These are phyloP conservation scores for Aselliscus stoliczkanus DNA, from an alignment of 2,797 vertebrate genomes.

Conservation along the genomic window DNA sequence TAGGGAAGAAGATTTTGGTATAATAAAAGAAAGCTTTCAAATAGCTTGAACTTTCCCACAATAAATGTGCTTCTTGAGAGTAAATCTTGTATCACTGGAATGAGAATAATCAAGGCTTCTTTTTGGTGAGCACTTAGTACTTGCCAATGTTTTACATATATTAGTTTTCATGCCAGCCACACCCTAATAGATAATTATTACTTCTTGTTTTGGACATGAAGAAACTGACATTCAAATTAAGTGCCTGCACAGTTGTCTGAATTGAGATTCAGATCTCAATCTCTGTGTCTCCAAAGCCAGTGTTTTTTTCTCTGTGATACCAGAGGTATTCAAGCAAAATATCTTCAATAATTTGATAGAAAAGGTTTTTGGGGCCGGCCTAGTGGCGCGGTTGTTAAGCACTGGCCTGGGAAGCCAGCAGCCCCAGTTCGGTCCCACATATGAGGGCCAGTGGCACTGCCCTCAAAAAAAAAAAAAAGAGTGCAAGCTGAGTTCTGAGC, in stretches of 20 bases:
- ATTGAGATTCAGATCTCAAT: background rate
- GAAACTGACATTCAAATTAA: background rate
- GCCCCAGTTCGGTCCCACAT: too few species aligned
- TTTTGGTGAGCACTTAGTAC: background rate
- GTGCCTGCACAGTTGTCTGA: background rate
- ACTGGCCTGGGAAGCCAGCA: too few species aligned
- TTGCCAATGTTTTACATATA: background rate
- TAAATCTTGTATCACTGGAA: background rate
- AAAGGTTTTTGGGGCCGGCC: constrained; percentile 3
- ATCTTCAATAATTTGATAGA: background rate
- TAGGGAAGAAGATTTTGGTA: background rate
- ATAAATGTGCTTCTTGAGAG: background rate
- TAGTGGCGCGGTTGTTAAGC: too few species aligned
- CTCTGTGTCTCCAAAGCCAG: background rate
- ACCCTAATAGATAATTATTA: background rate
- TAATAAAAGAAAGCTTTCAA: background rate
- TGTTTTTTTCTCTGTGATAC: background rate
- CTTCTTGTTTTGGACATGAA: background rate
- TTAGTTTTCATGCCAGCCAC: background rate
- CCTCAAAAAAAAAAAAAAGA: too few species aligned
- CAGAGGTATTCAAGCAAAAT: background rate
- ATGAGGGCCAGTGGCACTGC: too few species aligned
- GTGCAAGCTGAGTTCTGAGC: too few species aligned
- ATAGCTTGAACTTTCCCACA: background rate
- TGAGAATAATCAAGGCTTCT: background rate